Percentiles rank a stretch among this genome's conserved stretches.
phyloP scores from a whole-genome alignment of 2,888 invertebrate species.

The Callyntrura guangdongensis region DNA sequence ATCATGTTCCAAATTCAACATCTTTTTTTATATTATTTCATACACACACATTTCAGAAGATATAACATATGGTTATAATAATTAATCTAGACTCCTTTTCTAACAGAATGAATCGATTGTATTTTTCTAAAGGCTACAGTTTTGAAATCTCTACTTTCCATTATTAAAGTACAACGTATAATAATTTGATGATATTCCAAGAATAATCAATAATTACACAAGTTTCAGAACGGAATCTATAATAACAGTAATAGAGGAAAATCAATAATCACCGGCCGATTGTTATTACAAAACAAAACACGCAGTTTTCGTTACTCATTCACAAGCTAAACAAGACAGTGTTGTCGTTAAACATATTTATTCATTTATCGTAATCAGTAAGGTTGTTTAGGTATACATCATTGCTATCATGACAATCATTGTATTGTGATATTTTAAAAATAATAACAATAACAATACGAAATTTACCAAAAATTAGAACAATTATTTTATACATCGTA shows the following conservation, averaged over 20 bases:
- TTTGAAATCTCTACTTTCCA: slow-evolving; percentile 50
- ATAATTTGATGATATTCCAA: slow-evolving; percentile 22
- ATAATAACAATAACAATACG: slow-evolving; percentile 26
- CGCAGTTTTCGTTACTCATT: neutral
- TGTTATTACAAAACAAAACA: neutral
- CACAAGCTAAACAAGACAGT: neutral
- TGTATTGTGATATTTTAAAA: neutral
- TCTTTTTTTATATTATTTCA: slow-evolving; percentile 47
- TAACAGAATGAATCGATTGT: slow-evolving; percentile 47
- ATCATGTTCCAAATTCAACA: slow-evolving; percentile 32
- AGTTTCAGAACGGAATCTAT: neutral
- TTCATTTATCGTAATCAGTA: neutral
- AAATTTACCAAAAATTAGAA: slow-evolving; percentile 20
- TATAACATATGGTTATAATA: slow-evolving; percentile 24
- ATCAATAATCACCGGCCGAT: neutral
- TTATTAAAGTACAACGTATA: neutral
- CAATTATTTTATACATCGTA: neutral
- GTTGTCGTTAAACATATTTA: slow-evolving; percentile 24
- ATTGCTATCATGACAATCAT: slow-evolving; percentile 21
- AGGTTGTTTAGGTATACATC: neutral
- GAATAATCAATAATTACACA: slow-evolving; percentile 5
- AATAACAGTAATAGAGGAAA: neutral
- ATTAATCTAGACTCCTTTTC: slow-evolving; percentile 14
- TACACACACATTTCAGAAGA: slow-evolving; percentile 54
- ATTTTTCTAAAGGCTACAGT: slow-evolving; percentile 5